Conservation (phyloP, 1,140 invertebrate species). For the Prorops nasuta region DNA sequence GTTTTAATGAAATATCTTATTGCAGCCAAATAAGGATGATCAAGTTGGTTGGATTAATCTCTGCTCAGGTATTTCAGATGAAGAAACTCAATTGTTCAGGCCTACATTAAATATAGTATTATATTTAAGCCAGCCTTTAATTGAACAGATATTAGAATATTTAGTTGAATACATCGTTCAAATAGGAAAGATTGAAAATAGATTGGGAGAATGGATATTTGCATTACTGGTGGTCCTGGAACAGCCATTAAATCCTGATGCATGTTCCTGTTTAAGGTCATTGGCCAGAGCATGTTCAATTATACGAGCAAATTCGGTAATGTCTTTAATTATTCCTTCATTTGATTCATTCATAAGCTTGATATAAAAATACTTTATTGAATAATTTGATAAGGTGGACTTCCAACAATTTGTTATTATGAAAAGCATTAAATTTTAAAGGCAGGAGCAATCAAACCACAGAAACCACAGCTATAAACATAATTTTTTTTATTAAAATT, state of each 20-base stretch:
- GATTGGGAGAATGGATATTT: slow-evolving; percentile 62
- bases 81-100: slow-evolving; percentile 12
- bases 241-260: slow-evolving; percentile 62
- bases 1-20: slow-evolving; percentile 16
- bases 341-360: not conserved
- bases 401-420: not conserved
- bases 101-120: slow-evolving; percentile 55
- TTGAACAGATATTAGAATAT: slow-evolving; percentile 58
- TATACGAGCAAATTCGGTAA: slow-evolving; percentile 58
- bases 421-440: not conserved
- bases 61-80: slow-evolving; percentile 25
- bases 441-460: too few species aligned
- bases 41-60: slow-evolving; percentile 38
- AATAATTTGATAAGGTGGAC: not conserved
- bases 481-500: not conserved
- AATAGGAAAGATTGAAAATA: slow-evolving; percentile 33
- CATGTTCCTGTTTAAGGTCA: slow-evolving; percentile 57
- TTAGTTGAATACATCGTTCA: slow-evolving; percentile 54
- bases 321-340: not conserved
- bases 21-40: slow-evolving; percentile 44
- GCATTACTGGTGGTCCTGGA: slow-evolving; percentile 59
- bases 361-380: not conserved
- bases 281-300: slow-evolving; percentile 58
- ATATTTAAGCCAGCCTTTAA: slow-evolving; percentile 54
- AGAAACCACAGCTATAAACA: slow-evolving; percentile 8